Evolutionary conservation across 1,140 invertebrate species (phyloP).

Genomic region (Marisa cornuarietis): DNA sequence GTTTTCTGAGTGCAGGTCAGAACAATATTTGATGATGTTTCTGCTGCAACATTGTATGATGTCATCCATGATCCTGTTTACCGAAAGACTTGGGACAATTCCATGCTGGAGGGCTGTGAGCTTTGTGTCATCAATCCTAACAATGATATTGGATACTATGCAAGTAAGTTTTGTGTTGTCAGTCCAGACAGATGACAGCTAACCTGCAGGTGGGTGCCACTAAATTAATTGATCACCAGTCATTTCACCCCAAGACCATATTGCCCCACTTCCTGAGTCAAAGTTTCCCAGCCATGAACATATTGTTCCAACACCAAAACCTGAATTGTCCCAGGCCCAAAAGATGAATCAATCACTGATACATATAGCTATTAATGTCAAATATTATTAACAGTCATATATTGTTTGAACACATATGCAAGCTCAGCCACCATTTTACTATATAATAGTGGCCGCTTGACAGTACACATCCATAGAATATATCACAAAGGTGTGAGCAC

Average conservation of each 20-base stretch:
- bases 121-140: conserved; percentile 91
- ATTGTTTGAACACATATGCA: too few relatives aligned
- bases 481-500: too few relatives aligned
- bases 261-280: too few relatives aligned
- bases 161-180: conserved; percentile 73
- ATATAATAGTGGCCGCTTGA: too few relatives aligned
- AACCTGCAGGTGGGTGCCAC: neutral
- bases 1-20: conserved; percentile 3
- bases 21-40: conserved; percentile 77
- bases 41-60: conserved; percentile 81
- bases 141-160: conserved; percentile 92
- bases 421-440: too few relatives aligned
- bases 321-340: too few relatives aligned
- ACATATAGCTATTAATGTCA: too few relatives aligned
- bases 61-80: conserved; percentile 90
- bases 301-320: too few relatives aligned
- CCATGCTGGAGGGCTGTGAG: conserved; percentile 85
- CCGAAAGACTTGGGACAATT: conserved; percentile 86
- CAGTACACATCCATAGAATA: too few relatives aligned
- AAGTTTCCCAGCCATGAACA: too few relatives aligned
- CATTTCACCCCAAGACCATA: neutral
- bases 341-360: too few relatives aligned
- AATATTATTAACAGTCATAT: too few relatives aligned
- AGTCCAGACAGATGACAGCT: neutral
- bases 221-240: neutral